Evolutionary conservation across 2,888 invertebrate species (phyloP).

Genomic region (Laspeyria flexula): DNA sequence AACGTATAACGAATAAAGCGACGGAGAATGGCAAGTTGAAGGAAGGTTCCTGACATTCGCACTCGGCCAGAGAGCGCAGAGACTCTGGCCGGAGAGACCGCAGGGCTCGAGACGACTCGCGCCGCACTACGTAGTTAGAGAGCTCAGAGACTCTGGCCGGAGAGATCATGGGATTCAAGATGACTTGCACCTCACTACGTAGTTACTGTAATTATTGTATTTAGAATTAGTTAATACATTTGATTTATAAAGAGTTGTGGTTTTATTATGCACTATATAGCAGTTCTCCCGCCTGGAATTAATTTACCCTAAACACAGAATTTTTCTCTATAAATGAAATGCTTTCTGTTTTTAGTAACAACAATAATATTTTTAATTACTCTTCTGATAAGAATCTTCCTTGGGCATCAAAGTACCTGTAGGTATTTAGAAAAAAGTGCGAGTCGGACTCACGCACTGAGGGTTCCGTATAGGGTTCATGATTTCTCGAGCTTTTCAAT

Average conservation of each 20-base stretch:
- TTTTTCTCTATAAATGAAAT: too few relatives aligned
- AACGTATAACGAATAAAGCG: conserved; percentile 79
- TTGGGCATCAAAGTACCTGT: too few relatives aligned
- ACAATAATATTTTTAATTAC: too few relatives aligned
- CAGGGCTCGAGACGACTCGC: conserved; percentile 14
- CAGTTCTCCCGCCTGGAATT: too few relatives aligned
- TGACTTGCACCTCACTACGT: conserved; percentile 17
- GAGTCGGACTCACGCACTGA: too few relatives aligned
- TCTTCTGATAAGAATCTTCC: too few relatives aligned
- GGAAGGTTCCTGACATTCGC: conserved; percentile 67
- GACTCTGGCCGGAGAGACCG: conserved; percentile 7
- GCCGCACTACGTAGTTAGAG: conserved; percentile 13
- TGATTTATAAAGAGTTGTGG: conserved; percentile 1
- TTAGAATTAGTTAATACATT: conserved; percentile 27
- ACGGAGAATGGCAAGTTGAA: conserved; percentile 74
- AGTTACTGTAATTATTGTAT: conserved; percentile 23
- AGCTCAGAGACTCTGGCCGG: conserved; percentile 6
- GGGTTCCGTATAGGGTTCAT: too few relatives aligned
- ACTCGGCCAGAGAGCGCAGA: conserved; percentile 8
- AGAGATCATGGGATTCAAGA: background rate
- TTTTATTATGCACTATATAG: too few relatives aligned
- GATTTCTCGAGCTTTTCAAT: too few relatives aligned
- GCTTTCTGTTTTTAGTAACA: too few relatives aligned
- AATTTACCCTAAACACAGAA: too few relatives aligned
- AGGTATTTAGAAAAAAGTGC: too few relatives aligned